Conservation (phyloP, 2,113 vertebrate species). For the Gorsachius goisagi region DNA sequence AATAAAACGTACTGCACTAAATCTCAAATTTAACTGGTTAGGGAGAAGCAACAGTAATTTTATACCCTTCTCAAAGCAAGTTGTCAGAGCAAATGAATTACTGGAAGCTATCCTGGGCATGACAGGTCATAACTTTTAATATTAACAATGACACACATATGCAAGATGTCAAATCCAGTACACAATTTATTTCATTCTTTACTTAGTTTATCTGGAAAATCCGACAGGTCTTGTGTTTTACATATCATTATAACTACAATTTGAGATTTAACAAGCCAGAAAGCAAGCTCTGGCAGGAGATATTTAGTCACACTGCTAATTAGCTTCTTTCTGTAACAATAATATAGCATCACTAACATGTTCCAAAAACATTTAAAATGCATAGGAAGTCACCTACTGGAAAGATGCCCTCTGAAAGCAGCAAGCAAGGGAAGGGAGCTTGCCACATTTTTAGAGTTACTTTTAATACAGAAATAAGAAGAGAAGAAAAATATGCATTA, state of each 20-base stretch:
- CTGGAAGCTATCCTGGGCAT: slow-evolving; percentile 20
- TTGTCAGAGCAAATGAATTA: slow-evolving; percentile 66
- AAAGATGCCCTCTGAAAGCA: slow-evolving; percentile 70
- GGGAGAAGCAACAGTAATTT: slow-evolving; percentile 46
- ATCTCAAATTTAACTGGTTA: slow-evolving; percentile 61
- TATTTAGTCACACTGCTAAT: slow-evolving; percentile 57
- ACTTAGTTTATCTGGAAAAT: slow-evolving; percentile 43
- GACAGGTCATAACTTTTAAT: slow-evolving; percentile 70
- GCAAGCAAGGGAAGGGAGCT: slow-evolving; percentile 62
- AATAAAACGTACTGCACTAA: slow-evolving; percentile 65
- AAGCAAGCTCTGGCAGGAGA: slow-evolving; percentile 24
- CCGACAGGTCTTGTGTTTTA: slow-evolving; percentile 31
- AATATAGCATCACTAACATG: slow-evolving; percentile 47
- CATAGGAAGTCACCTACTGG: slow-evolving; percentile 72
- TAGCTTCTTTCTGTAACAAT: slow-evolving; percentile 52
- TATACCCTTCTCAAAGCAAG: slow-evolving; percentile 34
- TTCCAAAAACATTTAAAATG: slow-evolving; percentile 69
- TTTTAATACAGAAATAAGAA: slow-evolving; percentile 58
- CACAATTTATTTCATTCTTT: slow-evolving; percentile 47
- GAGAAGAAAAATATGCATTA: not conserved
- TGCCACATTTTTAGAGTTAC: slow-evolving; percentile 60
- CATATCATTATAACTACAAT: slow-evolving; percentile 18
- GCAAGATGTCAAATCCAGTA: slow-evolving; percentile 31
- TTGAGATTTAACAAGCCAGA: slow-evolving; percentile 41
- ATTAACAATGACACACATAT: slow-evolving; percentile 62